Evolutionary conservation across 2,888 invertebrate genomes (phyloP), one percentile per base, ranked within the genome.

Genomic region (Euspilapteryx auroguttella): DNA sequence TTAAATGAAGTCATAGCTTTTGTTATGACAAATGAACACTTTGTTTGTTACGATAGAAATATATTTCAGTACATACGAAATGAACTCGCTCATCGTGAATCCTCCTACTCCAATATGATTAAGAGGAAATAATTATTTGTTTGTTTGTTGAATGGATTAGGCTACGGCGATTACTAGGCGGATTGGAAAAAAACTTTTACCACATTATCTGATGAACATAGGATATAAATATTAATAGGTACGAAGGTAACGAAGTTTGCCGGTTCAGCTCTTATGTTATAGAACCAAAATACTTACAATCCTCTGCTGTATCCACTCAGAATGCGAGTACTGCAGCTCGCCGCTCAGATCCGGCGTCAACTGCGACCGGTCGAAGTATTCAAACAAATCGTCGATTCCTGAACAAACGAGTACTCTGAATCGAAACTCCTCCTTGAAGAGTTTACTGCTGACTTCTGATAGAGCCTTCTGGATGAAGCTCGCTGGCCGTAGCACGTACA

Each of bases 251-350:
- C n/a, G n/a, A n/a, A n/a, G n/a, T n/a, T n/a, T n/a, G n/a, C n/a
- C n/a, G n/a, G n/a, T n/a, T n/a, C n/a, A 24, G 12, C 23, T 12
- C 21, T 11, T 21, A 26, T 17, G n/a, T n/a, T n/a, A 22, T 10
- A 21, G 25, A 30, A 25, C 4, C 4, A 15, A 52, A 6, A 8
- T 17, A 17, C 86, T 82, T 63, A 97, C 96, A 64, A 94, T 89
- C 77, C 97, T 81, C 62, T 97, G 94, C 49, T 95, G 90, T 53
- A 97, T 94, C 97, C 97, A 98, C 51, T 94, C 93, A 31, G 91
- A 83, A 61, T 97, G 94, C 44, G 91, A 89, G 69, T 95, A 97
- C 35, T 87, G 84, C 37, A 97, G 75, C 35, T 83, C 82, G 2
- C 97, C 97, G 3, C 93, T 94, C 34, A 98, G 80, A 55, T 96